These are phyloP conservation scores for Semotilus atromaculatus DNA, from an alignment of 2,797 vertebrate genomes.

Conservation along the genomic window DNA sequence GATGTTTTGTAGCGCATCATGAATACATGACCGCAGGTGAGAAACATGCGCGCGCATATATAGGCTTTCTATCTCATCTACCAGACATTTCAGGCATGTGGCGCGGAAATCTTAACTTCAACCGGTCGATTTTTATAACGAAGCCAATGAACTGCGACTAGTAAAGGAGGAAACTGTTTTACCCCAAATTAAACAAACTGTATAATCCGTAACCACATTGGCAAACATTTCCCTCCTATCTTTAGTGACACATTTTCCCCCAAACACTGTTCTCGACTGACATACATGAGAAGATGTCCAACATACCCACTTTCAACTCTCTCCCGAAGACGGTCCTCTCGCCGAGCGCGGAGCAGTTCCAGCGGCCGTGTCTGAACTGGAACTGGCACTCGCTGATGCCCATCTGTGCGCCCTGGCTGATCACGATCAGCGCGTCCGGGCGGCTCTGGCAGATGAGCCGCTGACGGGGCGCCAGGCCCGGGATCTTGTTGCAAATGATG, in stretches of 20 bases:
- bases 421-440: slow-evolving; percentile 98
- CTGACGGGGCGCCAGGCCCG: slow-evolving; percentile 94
- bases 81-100: slow-evolving; percentile 56
- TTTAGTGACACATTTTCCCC: neutral
- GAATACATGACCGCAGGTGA: slow-evolving; percentile 41
- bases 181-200: neutral
- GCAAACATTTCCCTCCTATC: neutral
- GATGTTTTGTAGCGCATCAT: slow-evolving; percentile 37
- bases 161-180: slow-evolving; percentile 21
- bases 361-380: slow-evolving; percentile 95
- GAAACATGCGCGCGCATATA: slow-evolving; percentile 39
- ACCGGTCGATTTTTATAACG: slow-evolving; percentile 21
- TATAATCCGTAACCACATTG: neutral
- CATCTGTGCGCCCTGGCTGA: slow-evolving; percentile 98
- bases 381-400: slow-evolving; percentile 99
- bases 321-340: slow-evolving; percentile 98
- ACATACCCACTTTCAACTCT: slow-evolving; percentile 99
- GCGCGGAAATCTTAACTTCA: slow-evolving; percentile 31
- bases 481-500: slow-evolving; percentile 99
- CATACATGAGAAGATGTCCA: slow-evolving; percentile 59
- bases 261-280: neutral
- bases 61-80: slow-evolving; percentile 46
- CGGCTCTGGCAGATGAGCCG: slow-evolving; percentile 99
- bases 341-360: slow-evolving; percentile 98
- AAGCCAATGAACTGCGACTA: neutral